phyloP scores from a whole-genome alignment of 2,797 vertebrate genomes.

The Kryptolebias ocellatus region DNA sequence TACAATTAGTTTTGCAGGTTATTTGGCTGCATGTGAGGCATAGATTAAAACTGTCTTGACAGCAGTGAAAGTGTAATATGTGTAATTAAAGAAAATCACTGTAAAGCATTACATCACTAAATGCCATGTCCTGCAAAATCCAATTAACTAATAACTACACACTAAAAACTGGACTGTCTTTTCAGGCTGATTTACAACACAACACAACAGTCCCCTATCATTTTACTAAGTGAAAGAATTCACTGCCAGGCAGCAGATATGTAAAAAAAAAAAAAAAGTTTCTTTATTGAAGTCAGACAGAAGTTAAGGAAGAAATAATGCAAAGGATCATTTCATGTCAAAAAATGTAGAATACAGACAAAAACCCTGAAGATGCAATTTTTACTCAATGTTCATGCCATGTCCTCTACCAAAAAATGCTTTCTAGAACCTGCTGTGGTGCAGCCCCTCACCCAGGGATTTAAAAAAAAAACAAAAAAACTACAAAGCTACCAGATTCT shows the following conservation, averaged over 20 bases:
- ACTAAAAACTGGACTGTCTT: constrained; percentile 15
- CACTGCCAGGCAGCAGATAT: constrained; percentile 15
- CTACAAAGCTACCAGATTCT: constrained; percentile 32
- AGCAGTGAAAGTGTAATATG: constrained; percentile 46
- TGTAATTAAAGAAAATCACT: constrained; percentile 47
- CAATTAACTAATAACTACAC: constrained; percentile 51
- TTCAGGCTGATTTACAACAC: constrained; percentile 31
- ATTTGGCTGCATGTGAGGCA: constrained; percentile 27
- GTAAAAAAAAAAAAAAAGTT: constrained; percentile 44
- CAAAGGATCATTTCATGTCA: constrained; percentile 75
- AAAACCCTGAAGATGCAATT: constrained; percentile 41
- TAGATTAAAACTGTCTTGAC: constrained; percentile 32
- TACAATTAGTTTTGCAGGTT: neutral
- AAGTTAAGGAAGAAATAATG: constrained; percentile 76
- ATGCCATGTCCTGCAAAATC: constrained; percentile 34
- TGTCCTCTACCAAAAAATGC: constrained; percentile 24
- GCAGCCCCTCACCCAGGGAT: constrained; percentile 8
- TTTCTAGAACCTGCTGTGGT: constrained; percentile 7
- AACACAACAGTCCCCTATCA: constrained; percentile 10
- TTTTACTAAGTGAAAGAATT: constrained; percentile 33
- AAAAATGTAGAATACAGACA: constrained; percentile 53
- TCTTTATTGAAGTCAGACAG: constrained; percentile 64
- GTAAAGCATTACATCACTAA: constrained; percentile 35
- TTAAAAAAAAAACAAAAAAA: constrained; percentile 5
- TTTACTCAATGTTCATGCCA: constrained; percentile 27